Evolutionary conservation across 2,113 vertebrate genomes (phyloP).

Genomic region (Rallus limicola): DNA sequence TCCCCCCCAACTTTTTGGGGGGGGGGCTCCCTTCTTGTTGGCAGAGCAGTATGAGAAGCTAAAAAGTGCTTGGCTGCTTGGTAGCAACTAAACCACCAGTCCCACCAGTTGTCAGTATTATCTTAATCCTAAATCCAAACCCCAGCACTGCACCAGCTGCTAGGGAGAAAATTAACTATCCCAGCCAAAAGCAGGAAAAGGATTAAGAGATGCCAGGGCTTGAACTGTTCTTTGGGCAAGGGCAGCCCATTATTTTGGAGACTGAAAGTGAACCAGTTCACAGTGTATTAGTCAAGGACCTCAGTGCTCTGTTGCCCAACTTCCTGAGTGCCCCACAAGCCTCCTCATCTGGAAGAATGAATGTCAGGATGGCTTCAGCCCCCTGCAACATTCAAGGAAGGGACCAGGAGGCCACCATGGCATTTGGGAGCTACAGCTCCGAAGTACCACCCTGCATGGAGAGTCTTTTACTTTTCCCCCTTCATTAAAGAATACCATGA

Average conservation of each 20-base stretch:
- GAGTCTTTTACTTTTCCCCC: not conserved
- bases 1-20: no score
- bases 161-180: no score
- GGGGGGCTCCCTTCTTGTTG: no score
- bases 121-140: no score
- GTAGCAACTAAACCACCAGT: no score
- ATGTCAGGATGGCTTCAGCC: not conserved
- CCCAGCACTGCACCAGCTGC: no score
- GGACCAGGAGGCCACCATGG: accelerated
- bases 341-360: not conserved
- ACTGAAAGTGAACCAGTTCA: not conserved
- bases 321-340: not conserved
- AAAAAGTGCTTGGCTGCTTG: no score
- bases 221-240: not conserved
- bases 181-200: not conserved
- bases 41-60: no score
- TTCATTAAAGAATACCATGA: not conserved
- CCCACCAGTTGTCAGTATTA: no score
- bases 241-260: not conserved
- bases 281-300: not conserved
- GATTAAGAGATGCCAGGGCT: not conserved
- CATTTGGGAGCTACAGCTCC: not conserved
- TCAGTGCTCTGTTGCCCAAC: not conserved
- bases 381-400: not conserved
- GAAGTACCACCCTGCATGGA: accelerated